Evolutionary conservation across 2,888 invertebrate genomes (phyloP).

Genomic region (Lasiommata megera): DNA sequence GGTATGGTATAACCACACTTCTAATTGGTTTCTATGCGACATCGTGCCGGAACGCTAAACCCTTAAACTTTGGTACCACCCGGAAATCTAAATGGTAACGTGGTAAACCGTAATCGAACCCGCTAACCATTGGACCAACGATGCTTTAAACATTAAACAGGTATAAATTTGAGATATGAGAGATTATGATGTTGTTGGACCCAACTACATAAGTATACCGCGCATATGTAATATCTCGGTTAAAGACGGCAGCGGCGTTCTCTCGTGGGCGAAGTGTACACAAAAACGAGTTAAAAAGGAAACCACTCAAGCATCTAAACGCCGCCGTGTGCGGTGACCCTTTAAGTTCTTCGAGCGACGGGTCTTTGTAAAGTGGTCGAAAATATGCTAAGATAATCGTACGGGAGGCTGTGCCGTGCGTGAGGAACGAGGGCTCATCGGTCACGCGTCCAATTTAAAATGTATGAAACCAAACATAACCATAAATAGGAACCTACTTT

Average conservation of each 20-base stretch:
- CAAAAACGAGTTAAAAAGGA: slow-evolving; percentile 24
- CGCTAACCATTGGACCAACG: too few relatives aligned
- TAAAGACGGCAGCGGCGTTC: slow-evolving; percentile 18
- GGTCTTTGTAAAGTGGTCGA: slow-evolving; percentile 27
- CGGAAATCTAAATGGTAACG: too few relatives aligned
- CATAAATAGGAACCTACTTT: neutral
- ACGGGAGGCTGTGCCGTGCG: slow-evolving; percentile 40
- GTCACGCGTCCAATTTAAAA: slow-evolving; percentile 44
- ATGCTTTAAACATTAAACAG: too few relatives aligned
- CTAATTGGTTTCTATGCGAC: too few relatives aligned
- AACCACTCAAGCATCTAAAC: slow-evolving; percentile 26
- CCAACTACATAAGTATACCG: slow-evolving; percentile 3
- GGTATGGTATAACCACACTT: too few relatives aligned
- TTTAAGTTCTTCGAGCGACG: slow-evolving; percentile 33
- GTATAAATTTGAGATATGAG: too few relatives aligned
- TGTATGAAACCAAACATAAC: neutral
- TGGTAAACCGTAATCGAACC: too few relatives aligned
- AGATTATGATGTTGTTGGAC: too few relatives aligned
- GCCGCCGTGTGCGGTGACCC: slow-evolving; percentile 30
- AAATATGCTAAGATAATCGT: slow-evolving; percentile 37
- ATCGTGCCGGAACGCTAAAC: too few relatives aligned
- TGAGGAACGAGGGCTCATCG: slow-evolving; percentile 44
- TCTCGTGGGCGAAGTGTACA: slow-evolving; percentile 15
- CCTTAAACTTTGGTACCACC: too few relatives aligned
- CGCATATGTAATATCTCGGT: neutral